Conservation (phyloP, 2,797 vertebrate genomes). For the Gymnodraco acuticeps region DNA sequence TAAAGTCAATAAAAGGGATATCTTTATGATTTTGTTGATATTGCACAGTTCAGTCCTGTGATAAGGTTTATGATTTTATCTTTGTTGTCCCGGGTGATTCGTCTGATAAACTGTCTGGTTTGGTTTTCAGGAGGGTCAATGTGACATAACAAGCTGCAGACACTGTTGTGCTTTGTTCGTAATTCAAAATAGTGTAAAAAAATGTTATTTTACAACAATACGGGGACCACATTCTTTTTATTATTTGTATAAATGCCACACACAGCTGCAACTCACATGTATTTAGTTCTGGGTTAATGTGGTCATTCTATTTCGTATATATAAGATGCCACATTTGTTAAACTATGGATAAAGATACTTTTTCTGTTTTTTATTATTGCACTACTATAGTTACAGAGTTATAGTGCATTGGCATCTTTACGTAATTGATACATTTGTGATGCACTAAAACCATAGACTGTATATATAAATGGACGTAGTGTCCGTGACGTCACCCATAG, state of each 20-base stretch:
- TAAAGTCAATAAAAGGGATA: conserved; percentile 26
- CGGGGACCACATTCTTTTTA: too few species aligned
- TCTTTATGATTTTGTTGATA: conserved; percentile 64
- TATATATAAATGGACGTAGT: too few species aligned
- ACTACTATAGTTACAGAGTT: neutral
- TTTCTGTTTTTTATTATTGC: neutral
- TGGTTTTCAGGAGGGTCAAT: neutral
- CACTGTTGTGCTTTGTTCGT: neutral
- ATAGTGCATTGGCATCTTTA: neutral
- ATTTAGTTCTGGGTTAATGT: too few species aligned
- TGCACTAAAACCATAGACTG: neutral
- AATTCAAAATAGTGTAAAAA: too few species aligned
- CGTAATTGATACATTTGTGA: neutral
- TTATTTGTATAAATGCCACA: neutral
- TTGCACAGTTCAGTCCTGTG: conserved; percentile 7
- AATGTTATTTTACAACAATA: too few species aligned
- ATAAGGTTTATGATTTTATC: conserved; percentile 55
- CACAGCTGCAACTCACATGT: neutral
- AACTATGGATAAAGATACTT: neutral
- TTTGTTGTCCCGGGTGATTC: conserved; percentile 4
- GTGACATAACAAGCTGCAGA: neutral
- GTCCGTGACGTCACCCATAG: too few species aligned
- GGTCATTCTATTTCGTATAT: too few species aligned
- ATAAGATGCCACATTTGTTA: neutral
- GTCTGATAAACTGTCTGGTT: conserved; percentile 39